A percentile compares a stretch with the other conserved stretches of the same genome.
Conservation (phyloP, 1,140 invertebrate genomes). For the Heliothis virescens region DNA sequence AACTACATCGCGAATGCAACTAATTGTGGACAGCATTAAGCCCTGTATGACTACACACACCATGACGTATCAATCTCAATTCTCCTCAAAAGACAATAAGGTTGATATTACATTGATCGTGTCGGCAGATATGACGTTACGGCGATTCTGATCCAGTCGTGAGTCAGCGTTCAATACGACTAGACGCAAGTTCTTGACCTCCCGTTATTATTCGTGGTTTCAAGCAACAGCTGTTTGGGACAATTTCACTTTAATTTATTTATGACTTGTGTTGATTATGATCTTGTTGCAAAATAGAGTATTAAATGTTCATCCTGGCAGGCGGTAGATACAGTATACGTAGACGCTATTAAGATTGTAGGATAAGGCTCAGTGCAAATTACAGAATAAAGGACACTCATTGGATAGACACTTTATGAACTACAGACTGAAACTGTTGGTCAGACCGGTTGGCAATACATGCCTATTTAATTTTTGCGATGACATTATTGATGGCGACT, state of each 20-base stretch:
- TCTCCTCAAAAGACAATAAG: background rate
- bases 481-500: too few relatives aligned
- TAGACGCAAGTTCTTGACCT: slow-evolving; percentile 58
- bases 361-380: slow-evolving; percentile 2
- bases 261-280: slow-evolving; percentile 25
- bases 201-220: slow-evolving; percentile 49
- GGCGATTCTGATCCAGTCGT: background rate
- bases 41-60: background rate
- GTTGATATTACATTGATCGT: background rate
- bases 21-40: slow-evolving; percentile 32
- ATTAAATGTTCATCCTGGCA: slow-evolving; percentile 4
- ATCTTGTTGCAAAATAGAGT: slow-evolving; percentile 35
- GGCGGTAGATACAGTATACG: background rate
- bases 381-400: slow-evolving; percentile 17
- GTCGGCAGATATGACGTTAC: slow-evolving; percentile 17
- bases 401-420: slow-evolving; percentile 16
- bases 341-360: slow-evolving; percentile 6
- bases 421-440: background rate
- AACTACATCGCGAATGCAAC: slow-evolving; percentile 45
- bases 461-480: too few relatives aligned
- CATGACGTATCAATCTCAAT: background rate
- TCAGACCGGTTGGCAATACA: background rate
- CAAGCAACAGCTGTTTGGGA: slow-evolving; percentile 47
- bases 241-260: slow-evolving; percentile 32
- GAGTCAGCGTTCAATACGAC: slow-evolving; percentile 60